Evolutionary conservation across 2,797 vertebrate species (phyloP).

Genomic region (Botia kubotai): DNA sequence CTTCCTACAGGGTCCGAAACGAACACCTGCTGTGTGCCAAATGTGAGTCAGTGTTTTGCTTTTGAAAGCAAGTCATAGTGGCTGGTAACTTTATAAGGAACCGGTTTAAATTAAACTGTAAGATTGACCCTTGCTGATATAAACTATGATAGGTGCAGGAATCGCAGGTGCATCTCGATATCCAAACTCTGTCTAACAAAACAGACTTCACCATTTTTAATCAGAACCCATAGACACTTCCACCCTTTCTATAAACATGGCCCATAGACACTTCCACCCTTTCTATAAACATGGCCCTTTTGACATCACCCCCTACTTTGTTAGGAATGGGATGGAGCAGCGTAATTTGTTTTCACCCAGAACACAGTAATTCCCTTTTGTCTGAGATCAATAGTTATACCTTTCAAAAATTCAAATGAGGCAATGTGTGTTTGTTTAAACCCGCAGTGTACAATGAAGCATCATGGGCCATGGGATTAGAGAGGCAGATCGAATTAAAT

Average conservation of each 20-base stretch:
- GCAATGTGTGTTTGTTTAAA: conserved; percentile 52
- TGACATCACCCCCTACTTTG: conserved; percentile 2
- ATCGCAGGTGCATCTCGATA: not conserved
- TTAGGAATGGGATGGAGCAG: conserved; percentile 43
- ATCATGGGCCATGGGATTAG: conserved; percentile 51
- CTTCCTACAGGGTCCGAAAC: not conserved
- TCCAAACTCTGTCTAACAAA: not conserved
- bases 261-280: conserved; percentile 26
- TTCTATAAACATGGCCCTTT: conserved; percentile 20
- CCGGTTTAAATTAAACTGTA: too few species aligned
- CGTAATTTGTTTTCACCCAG: conserved; percentile 51
- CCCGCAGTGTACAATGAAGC: conserved; percentile 46
- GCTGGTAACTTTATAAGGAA: too few species aligned
- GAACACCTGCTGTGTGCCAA: not conserved
- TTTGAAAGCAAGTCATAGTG: not conserved
- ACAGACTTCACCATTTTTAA: not conserved
- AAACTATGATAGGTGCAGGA: not conserved
- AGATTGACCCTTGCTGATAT: not conserved
- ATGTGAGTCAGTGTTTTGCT: not conserved
- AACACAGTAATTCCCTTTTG: conserved; percentile 48
- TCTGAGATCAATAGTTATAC: conserved; percentile 69
- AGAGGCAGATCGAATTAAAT: conserved; percentile 61
- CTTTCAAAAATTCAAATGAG: conserved; percentile 63
- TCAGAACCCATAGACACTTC: conserved; percentile 29
- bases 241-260: conserved; percentile 10